Conservation (phyloP, 2,888 invertebrate genomes). For the Parapristionchus giblindavisi region DNA sequence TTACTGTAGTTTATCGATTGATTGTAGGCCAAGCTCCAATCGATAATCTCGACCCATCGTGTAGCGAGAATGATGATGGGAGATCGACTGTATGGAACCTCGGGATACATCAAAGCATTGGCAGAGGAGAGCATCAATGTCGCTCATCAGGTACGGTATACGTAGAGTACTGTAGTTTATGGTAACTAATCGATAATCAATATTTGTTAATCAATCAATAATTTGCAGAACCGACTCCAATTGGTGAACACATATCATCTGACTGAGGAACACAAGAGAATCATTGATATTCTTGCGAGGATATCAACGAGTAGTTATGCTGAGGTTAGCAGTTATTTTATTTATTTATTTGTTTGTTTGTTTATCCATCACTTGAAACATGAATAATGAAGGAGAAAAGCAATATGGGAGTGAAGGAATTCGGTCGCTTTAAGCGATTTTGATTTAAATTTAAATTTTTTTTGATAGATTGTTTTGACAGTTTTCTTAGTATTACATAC, state of each 20-base stretch:
- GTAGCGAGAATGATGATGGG: conserved; percentile 36
- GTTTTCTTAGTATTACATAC: too few relatives aligned
- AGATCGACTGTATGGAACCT: conserved; percentile 17
- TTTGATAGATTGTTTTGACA: background rate
- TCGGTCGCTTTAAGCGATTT: too few relatives aligned
- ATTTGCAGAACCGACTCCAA: conserved; percentile 70
- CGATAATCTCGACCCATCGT: conserved; percentile 22
- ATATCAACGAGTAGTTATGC: conserved; percentile 79
- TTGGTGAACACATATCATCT: conserved; percentile 71
- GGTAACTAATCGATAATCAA: too few relatives aligned
- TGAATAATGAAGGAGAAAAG: too few relatives aligned
- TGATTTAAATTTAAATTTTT: background rate
- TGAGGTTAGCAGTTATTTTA: conserved; percentile 72
- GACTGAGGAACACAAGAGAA: conserved; percentile 76
- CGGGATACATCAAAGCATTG: conserved; percentile 32
- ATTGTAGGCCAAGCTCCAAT: conserved; percentile 20
- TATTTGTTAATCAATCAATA: background rate
- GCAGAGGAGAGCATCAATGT: conserved; percentile 39
- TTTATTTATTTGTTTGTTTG: too few relatives aligned
- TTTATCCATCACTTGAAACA: too few relatives aligned
- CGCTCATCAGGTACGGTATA: conserved; percentile 27
- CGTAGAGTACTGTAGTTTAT: too few relatives aligned
- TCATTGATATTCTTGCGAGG: conserved; percentile 77
- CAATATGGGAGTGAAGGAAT: background rate
- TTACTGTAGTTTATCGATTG: background rate